Evolutionary conservation across 2,113 vertebrate genomes (phyloP), one percentile per base, ranked within the genome.

Genomic region (Etheostoma cragini): DNA sequence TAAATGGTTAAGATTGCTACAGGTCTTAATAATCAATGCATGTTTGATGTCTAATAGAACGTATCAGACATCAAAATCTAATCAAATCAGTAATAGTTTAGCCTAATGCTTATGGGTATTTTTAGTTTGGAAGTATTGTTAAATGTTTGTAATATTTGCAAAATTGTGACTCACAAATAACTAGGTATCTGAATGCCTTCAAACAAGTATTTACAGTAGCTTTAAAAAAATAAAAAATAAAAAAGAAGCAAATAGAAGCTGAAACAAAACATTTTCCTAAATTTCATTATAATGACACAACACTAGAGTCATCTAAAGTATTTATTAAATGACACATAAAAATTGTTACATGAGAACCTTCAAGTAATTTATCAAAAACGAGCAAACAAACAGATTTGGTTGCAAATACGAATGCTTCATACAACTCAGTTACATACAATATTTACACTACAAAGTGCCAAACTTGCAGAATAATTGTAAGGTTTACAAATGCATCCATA

Each of bases 321-420:
- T 82, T 86, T 81, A 87, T 73, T 85, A 49, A 77, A 68, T 67
- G 10, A 78, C 52, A 24, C 2, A 45, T 21, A 61, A 64, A 82
- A 53, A 76, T 26, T 6, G 0, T 56, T 26, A 2, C 15, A 71
- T 11, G 7, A 62, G 1, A 50, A 2, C 6, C 49, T 81, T 82
- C 45, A 86, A 84, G 72, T 75, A 38, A 30, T 57, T 64, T 73
- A 10, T 66, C 30, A 53, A 46, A 83, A 73, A 19, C 22, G 1
- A 47, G 21, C 35, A 73, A 74, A 22, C 42, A 62, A 56, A 81
- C 38, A 50, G 53, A 14, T 64, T 12, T 30, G 2, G 22, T 42
- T 71, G 58, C 47, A 22, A 79, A 79, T 49, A 62, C 5, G 4
- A 68, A 22, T 3, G 16, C 24, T 78, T 50, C 53, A 67, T 11